A percentile compares a stretch with the other conserved stretches of the same genome.
These are phyloP conservation scores for Hydropsyche betteni DNA, from an alignment of 2,888 invertebrate species.

Conservation along the genomic window DNA sequence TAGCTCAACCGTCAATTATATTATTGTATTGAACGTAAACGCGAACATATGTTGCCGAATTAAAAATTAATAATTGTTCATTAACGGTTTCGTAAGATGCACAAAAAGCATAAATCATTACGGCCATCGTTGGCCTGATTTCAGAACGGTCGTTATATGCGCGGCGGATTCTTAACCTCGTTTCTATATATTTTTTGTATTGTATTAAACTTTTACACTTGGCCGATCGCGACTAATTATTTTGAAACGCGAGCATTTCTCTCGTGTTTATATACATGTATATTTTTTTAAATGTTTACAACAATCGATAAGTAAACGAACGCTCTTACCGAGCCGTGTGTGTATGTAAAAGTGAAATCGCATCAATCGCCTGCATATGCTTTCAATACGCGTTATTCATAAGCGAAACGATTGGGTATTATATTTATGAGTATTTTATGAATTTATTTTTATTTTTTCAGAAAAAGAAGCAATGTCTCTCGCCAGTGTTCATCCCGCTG, in stretches of 20 bases:
- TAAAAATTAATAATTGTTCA: no score
- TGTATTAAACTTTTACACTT: constrained; percentile 2
- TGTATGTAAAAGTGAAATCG: constrained; percentile 21
- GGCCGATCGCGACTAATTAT: background rate
- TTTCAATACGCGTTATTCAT: background rate
- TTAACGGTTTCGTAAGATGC: no score
- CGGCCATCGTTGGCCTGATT: constrained; percentile 4
- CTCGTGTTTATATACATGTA: no score
- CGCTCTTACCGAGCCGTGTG: background rate
- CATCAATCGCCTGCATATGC: background rate
- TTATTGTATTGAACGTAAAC: no score
- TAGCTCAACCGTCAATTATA: no score
- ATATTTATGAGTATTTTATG: background rate
- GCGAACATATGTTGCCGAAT: no score
- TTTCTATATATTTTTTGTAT: constrained; percentile 1
- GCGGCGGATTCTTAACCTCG: constrained; percentile 11
- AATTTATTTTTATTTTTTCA: background rate
- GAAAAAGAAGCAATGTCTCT: constrained; percentile 44
- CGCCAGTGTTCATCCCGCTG: constrained; percentile 47
- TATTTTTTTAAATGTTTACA: no score
- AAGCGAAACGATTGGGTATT: background rate
- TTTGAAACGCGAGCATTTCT: background rate
- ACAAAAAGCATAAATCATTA: background rate
- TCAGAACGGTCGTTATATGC: background rate
- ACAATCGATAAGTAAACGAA: no score